phyloP scores from a whole-genome alignment of 2,113 vertebrate species.

The Helogale parvula region DNA sequence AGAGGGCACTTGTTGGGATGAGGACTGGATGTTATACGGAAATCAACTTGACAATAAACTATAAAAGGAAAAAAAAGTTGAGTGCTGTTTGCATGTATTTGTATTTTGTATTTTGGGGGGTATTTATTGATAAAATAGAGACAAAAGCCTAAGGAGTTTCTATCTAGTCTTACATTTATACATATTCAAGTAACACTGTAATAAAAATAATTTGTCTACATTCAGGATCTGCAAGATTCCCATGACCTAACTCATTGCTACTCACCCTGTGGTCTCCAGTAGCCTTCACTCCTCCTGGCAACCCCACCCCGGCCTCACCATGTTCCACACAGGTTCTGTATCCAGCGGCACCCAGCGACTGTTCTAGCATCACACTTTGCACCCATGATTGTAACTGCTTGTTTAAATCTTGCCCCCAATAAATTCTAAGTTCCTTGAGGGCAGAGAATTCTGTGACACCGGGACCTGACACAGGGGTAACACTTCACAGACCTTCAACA shows the following conservation, averaged over 20 bases:
- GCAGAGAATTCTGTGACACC: neutral
- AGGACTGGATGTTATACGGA: too few species aligned
- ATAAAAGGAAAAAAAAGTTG: too few species aligned
- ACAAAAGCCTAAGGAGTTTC: slow-evolving; percentile 23
- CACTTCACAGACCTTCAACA: neutral
- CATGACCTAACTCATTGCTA: neutral
- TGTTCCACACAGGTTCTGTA: neutral
- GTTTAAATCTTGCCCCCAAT: neutral
- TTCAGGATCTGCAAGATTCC: neutral
- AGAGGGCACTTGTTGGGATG: too few species aligned
- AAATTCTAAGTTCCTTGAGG: neutral
- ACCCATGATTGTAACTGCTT: neutral
- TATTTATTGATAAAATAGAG: neutral
- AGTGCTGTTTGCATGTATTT: neutral
- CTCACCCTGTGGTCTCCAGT: neutral
- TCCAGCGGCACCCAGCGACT: neutral
- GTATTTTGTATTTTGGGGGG: neutral
- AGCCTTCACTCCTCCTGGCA: neutral
- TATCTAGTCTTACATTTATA: neutral
- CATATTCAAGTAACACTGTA: neutral
- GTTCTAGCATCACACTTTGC: neutral
- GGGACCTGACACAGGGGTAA: neutral
- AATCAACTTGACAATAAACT: too few species aligned
- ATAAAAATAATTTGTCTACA: neutral
- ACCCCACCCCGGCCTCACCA: neutral